Percentiles rank a stretch among this genome's conserved stretches.
Conservation (phyloP, 2,888 invertebrate genomes). For the Omphaloscelis lunosa region DNA sequence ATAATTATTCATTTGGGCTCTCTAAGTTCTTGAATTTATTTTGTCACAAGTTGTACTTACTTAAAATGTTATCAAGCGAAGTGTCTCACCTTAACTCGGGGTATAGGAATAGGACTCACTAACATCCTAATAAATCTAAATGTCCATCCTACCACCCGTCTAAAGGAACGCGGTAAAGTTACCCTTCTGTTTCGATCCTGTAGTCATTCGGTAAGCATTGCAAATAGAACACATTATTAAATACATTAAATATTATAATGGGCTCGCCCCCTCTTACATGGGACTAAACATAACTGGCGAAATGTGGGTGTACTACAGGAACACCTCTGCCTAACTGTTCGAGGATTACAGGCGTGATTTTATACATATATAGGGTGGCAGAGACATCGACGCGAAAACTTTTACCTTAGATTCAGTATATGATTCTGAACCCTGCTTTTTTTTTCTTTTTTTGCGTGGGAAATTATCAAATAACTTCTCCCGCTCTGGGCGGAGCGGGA, state of each 20-base stretch:
- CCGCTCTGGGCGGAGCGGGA: too few relatives aligned
- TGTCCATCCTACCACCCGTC: neutral
- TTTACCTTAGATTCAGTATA: too few relatives aligned
- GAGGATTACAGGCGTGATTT: too few relatives aligned
- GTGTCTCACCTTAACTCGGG: constrained; percentile 4
- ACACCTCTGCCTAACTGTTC: too few relatives aligned
- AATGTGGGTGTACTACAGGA: too few relatives aligned
- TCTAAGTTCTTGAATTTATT: neutral
- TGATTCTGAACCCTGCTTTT: too few relatives aligned
- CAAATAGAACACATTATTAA: constrained; percentile 19
- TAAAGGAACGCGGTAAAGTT: neutral
- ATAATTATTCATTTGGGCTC: neutral
- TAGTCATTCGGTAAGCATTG: constrained; percentile 23
- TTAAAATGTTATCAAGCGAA: constrained; percentile 1
- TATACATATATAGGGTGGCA: too few relatives aligned
- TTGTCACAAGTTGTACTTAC: neutral
- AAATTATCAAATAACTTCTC: too few relatives aligned
- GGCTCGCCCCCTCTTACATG: too few relatives aligned
- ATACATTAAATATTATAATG: neutral
- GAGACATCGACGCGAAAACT: too few relatives aligned
- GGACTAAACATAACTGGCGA: too few relatives aligned
- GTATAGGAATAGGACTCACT: neutral
- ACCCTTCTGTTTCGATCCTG: constrained; percentile 8
- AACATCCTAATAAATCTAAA: neutral
- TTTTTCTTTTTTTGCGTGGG: too few relatives aligned